Conservation (phyloP, 1,140 invertebrate genomes). For the Tetraneura akinire region DNA sequence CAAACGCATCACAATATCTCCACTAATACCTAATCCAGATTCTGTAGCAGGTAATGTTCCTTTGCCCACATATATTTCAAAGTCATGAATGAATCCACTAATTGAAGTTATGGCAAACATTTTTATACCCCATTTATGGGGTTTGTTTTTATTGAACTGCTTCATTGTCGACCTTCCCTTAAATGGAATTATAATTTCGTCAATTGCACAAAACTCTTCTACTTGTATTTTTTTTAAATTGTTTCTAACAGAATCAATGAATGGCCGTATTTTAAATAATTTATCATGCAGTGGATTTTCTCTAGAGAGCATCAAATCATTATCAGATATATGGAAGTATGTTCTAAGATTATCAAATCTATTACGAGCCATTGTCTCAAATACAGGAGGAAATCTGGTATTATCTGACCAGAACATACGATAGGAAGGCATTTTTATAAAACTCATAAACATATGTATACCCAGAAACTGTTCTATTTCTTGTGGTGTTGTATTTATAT, state of each 20-base stretch:
- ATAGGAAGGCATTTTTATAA: slow-evolving; percentile 52
- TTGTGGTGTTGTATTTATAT: slow-evolving; percentile 30
- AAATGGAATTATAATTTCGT: background rate
- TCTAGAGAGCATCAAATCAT: background rate
- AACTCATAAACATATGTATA: slow-evolving; percentile 54
- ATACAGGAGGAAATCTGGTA: background rate
- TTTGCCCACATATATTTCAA: slow-evolving; percentile 16
- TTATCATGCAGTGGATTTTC: background rate
- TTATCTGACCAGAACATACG: slow-evolving; percentile 54
- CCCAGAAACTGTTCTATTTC: slow-evolving; percentile 55
- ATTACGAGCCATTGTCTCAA: background rate
- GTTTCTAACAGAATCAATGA: background rate
- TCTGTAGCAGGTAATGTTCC: background rate
- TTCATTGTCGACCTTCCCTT: background rate
- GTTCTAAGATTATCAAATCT: background rate
- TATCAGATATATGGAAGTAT: background rate
- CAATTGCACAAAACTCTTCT: background rate
- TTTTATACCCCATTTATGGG: background rate
- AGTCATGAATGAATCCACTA: background rate
- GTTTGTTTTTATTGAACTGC: background rate
- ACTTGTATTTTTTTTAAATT: background rate
- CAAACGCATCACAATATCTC: slow-evolving; percentile 51
- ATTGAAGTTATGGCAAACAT: slow-evolving; percentile 11
- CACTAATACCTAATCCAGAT: slow-evolving; percentile 49
- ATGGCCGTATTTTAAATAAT: background rate